Conservation (phyloP, 2,888 invertebrate genomes). For the Agonopterix alstromeriana region DNA sequence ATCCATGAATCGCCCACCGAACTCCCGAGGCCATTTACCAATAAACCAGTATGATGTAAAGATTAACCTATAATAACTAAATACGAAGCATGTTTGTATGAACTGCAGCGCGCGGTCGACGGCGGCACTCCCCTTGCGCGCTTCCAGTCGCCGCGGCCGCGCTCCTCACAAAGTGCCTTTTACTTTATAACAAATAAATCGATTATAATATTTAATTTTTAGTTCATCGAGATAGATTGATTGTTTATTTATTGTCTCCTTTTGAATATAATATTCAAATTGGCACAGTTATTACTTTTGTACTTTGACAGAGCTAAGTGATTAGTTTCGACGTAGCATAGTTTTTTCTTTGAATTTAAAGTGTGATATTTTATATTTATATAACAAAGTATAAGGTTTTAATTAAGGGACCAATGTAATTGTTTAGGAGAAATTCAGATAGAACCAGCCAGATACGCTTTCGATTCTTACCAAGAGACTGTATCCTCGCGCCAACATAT, state of each 20-base stretch:
- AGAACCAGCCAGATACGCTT: constrained; percentile 49
- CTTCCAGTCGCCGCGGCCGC: constrained; percentile 46
- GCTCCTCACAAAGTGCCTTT: constrained; percentile 58
- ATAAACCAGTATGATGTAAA: constrained; percentile 44
- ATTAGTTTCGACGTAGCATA: constrained; percentile 70
- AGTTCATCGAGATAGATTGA: constrained; percentile 71
- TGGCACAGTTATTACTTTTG: constrained; percentile 72
- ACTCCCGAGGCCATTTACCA: constrained; percentile 49
- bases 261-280: constrained; percentile 71
- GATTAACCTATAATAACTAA: constrained; percentile 31
- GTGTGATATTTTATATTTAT: constrained; percentile 77
- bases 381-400: constrained; percentile 74
- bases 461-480: constrained; percentile 58
- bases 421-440: constrained; percentile 73
- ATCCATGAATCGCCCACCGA: constrained; percentile 46
- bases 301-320: constrained; percentile 72
- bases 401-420: constrained; percentile 75
- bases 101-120: constrained; percentile 27
- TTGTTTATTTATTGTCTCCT: constrained; percentile 74
- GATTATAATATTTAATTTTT: constrained; percentile 71
- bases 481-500: constrained; percentile 43
- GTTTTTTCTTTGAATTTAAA: constrained; percentile 73
- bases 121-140: constrained; percentile 36
- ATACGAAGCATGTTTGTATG: constrained; percentile 44
- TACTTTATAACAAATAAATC: constrained; percentile 67